Evolutionary conservation across 2,888 invertebrate species (phyloP).

Genomic region (Apocheima hispidaria): DNA sequence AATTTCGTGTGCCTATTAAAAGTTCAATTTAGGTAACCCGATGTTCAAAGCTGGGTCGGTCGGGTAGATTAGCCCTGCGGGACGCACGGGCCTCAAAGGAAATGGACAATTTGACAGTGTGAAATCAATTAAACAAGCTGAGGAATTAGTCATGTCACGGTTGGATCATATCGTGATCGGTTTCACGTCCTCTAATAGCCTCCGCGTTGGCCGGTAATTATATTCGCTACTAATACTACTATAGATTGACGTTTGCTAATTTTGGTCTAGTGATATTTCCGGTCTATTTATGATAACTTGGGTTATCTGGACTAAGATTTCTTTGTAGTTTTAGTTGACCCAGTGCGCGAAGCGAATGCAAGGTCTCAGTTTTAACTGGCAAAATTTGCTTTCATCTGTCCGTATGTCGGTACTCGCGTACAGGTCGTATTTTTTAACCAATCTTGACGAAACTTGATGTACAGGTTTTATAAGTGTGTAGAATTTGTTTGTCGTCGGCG

Average conservation of each 20-base stretch:
- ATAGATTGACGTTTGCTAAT: constrained; percentile 6
- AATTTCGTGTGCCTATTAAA: constrained; percentile 44
- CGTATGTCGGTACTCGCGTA: no score
- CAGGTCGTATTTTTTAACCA: no score
- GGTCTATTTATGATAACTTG: not conserved
- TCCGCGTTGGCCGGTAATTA: constrained; percentile 19
- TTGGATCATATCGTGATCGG: constrained; percentile 42
- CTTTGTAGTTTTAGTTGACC: no score
- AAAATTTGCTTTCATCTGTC: no score
- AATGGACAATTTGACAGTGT: constrained; percentile 54
- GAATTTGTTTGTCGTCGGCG: no score
- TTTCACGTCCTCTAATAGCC: constrained; percentile 26
- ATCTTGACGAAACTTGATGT: no score
- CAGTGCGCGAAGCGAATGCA: no score
- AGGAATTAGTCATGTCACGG: constrained; percentile 50
- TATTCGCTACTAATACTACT: constrained; percentile 25
- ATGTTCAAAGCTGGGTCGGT: constrained; percentile 38
- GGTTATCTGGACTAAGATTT: no score
- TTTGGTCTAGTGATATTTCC: not conserved
- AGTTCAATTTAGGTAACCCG: constrained; percentile 51
- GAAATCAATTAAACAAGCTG: constrained; percentile 53
- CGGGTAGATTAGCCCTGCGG: constrained; percentile 51
- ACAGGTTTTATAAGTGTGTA: no score
- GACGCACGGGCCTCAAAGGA: constrained; percentile 43
- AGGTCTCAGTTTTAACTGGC: no score